These are phyloP conservation scores for Rhadinocentrus ornatus DNA, from an alignment of 2,797 vertebrate genomes.

Conservation along the genomic window DNA sequence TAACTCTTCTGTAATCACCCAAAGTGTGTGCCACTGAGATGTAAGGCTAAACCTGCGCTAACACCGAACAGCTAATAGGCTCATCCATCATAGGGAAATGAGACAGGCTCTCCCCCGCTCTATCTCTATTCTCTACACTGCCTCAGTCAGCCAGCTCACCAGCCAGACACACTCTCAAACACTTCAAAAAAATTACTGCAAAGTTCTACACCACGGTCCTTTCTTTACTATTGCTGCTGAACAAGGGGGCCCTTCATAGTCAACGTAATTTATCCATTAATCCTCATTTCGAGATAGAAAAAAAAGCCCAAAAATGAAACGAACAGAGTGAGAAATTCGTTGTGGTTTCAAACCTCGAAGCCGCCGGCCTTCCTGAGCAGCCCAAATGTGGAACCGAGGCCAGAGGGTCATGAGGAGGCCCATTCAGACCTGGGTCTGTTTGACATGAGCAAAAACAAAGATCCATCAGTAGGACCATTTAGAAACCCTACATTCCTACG, in stretches of 20 bases:
- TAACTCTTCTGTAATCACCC: constrained; percentile 20
- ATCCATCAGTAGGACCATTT: constrained; percentile 74
- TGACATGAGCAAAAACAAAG: constrained; percentile 70
- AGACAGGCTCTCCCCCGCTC: constrained; percentile 58
- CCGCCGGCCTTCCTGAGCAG: constrained; percentile 73
- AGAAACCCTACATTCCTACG: constrained; percentile 64
- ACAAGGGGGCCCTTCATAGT: constrained; percentile 77
- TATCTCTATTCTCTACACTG: constrained; percentile 23
- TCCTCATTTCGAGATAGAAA: constrained; percentile 67
- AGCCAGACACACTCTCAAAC: constrained; percentile 55
- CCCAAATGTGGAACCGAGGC: constrained; percentile 52
- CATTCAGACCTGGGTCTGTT: constrained; percentile 63
- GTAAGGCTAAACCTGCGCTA: constrained; percentile 71
- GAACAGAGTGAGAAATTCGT: constrained; percentile 68
- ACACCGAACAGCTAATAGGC: constrained; percentile 69
- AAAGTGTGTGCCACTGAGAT: constrained; percentile 39
- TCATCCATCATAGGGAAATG: constrained; percentile 79
- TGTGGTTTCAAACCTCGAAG: constrained; percentile 79
- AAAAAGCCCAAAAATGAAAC: constrained; percentile 63
- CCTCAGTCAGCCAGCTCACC: constrained; percentile 36
- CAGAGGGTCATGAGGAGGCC: constrained; percentile 69
- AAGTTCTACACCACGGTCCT: constrained; percentile 67
- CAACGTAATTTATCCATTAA: constrained; percentile 76
- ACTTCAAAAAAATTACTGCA: constrained; percentile 61
- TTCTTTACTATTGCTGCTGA: constrained; percentile 77